phyloP scores from a whole-genome alignment of 2,797 vertebrate genomes.

The Ctenosaura bakeri region DNA sequence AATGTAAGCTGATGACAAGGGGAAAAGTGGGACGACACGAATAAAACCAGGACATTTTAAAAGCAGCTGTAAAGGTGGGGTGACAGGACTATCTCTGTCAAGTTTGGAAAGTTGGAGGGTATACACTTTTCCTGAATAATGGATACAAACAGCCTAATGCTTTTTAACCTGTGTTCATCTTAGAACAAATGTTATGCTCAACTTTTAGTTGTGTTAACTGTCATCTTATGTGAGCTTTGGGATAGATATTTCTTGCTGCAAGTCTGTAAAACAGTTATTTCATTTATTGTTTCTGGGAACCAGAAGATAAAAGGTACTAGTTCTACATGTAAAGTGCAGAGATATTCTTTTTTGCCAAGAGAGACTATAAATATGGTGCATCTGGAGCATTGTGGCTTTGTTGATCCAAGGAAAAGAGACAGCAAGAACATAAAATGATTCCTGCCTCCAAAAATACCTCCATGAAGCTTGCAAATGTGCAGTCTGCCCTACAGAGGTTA shows the following conservation, averaged over 20 bases:
- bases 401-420: background rate
- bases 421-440: background rate
- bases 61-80: too few species aligned
- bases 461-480: background rate
- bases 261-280: conserved; percentile 3
- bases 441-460: background rate
- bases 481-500: background rate
- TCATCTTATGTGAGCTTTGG: conserved; percentile 24
- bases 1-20: too few species aligned
- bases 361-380: background rate
- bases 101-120: too few species aligned
- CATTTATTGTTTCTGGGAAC: conserved; percentile 22
- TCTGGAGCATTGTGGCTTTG: background rate
- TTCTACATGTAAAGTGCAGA: background rate
- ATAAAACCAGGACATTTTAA: too few species aligned
- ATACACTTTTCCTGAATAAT: conserved; percentile 4
- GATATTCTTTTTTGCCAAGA: background rate
- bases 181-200: background rate
- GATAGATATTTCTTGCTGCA: background rate
- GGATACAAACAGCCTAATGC: background rate
- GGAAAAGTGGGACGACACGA: too few species aligned
- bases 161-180: background rate
- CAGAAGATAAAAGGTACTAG: background rate
- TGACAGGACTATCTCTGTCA: too few species aligned
- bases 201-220: background rate